Base-by-base conservation (phyloP, 2,113 vertebrate genomes). In the Chaetodon auriga region DNA sequence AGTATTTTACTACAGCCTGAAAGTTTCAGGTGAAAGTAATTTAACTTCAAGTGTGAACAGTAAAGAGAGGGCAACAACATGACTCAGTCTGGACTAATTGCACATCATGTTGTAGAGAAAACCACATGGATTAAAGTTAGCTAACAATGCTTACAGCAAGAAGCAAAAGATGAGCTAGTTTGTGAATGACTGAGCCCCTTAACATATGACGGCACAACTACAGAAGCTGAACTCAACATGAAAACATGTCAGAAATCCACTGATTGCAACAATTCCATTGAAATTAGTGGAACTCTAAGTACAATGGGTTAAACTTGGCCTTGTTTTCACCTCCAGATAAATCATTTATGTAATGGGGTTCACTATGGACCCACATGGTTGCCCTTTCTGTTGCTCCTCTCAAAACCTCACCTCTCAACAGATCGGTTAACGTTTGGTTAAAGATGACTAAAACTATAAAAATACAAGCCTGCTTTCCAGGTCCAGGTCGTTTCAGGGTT, bases 21-120 rank as follows among this genome's bases (percentile, higher is more conserved):
- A 60, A 49, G 6, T 78, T 51, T 62, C 58, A 63, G 72, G 57
- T 51, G 45, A 49, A 48, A 62, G 25, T 18, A 48, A 73, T 66
- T 30, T 55, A 13, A 41, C 18, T 41, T 4, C 6, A 8, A 46
- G 5, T 23, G n/a, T 30, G 55, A 48, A 14, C 25, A 60, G 35
- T 60, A 8, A 46, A 57, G 1, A 69, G 13, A 53, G 13, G 21
- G 12, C 8, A 69, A 53, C 25, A 36, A 38, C 18, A 36, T 69
- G 6, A 53, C 54, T 41, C 35, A n/a, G 3, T 53, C 6, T 41
- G 25, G 64, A 61, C 54, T 38, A 23, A 49, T 30, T 30, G 30
- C 30, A 30, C 30, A 30, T 30, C 30, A 69, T n/a, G 9, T 35
- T 49, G 19, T n/a, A 36, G 14, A 13, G 18, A 46, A 66, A 55